Percentiles rank a stretch among this genome's conserved stretches.
Evolutionary conservation across 2,888 invertebrate genomes (phyloP).

Genomic region (Nomada fabriciana): DNA sequence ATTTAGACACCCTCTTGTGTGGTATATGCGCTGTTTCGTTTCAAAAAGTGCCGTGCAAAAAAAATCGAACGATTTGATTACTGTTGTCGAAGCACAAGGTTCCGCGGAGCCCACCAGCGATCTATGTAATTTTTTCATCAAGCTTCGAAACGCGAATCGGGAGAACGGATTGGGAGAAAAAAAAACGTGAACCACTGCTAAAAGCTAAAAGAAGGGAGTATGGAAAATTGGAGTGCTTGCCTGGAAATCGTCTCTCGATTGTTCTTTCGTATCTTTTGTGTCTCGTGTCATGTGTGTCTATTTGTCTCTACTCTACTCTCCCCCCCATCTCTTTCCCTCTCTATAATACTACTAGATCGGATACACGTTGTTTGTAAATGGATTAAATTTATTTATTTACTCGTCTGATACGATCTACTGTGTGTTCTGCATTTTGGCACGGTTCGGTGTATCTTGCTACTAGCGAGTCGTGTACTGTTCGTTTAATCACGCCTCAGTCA

Average conservation of each 20-base stretch:
- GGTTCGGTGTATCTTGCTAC: constrained; percentile 49
- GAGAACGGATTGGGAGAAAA: background rate
- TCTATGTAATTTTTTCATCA: constrained; percentile 28
- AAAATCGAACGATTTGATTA: constrained; percentile 31
- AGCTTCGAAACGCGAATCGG: constrained; percentile 11
- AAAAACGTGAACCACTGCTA: constrained; percentile 7
- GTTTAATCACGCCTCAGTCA: constrained; percentile 32
- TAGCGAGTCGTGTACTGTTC: constrained; percentile 40
- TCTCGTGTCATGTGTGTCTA: constrained; percentile 11
- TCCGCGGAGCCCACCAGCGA: constrained; percentile 54
- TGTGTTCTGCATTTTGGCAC: constrained; percentile 63
- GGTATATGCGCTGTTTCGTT: background rate
- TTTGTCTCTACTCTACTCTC: background rate
- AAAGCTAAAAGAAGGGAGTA: constrained; percentile 61
- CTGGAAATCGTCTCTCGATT: constrained; percentile 30
- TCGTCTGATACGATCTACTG: constrained; percentile 2
- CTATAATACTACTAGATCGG: constrained; percentile 12
- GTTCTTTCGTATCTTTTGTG: constrained; percentile 16
- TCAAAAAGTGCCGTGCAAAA: background rate
- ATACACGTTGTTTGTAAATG: constrained; percentile 8
- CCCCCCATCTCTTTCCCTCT: background rate
- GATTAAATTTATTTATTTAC: constrained; percentile 22
- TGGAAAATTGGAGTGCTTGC: constrained; percentile 49
- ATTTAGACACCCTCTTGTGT: background rate
- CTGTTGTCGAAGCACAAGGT: constrained; percentile 55